A percentile compares a stretch with the other conserved stretches of the same genome.
Evolutionary conservation across 2,113 vertebrate species (phyloP).

Genomic region (Hepsetus odoe): DNA sequence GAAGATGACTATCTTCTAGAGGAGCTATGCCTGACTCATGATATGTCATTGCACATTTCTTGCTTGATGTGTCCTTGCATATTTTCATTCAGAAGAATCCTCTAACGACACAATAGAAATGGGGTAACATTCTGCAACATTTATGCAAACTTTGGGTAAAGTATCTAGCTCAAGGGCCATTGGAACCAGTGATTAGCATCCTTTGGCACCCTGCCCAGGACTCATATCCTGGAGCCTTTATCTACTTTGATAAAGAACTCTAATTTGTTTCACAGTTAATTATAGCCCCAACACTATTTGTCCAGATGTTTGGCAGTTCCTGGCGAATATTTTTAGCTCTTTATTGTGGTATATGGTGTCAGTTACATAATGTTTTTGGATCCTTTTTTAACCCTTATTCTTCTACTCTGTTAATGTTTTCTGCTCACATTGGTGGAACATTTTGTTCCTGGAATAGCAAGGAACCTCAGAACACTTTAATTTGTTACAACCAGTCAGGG

Average conservation of each 20-base stretch:
- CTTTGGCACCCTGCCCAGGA: background rate
- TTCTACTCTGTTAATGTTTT: constrained; percentile 3
- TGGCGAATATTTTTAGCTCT: background rate
- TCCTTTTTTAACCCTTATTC: background rate
- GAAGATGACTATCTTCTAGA: background rate
- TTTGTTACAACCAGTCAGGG: constrained; percentile 2
- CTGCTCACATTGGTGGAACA: constrained; percentile 4
- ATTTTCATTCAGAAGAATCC: background rate
- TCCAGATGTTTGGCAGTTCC: constrained; percentile 13
- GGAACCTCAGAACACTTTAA: background rate
- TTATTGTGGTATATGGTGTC: constrained; percentile 9
- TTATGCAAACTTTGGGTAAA: background rate
- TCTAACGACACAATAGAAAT: background rate
- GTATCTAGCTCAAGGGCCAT: background rate
- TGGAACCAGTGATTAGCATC: background rate
- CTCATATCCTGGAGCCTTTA: background rate
- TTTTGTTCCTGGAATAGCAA: constrained; percentile 11
- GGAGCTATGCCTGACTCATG: background rate
- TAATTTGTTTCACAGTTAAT: background rate
- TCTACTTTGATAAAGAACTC: background rate
- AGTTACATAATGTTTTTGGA: constrained; percentile 13
- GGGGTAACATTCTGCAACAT: background rate
- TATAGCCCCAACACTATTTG: constrained; percentile 2
- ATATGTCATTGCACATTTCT: background rate
- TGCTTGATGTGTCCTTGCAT: background rate